Base-by-base conservation (phyloP, 37 sponge, comb jelly and placozoan genomes). In the Cladorhizidae sp. region DNA sequence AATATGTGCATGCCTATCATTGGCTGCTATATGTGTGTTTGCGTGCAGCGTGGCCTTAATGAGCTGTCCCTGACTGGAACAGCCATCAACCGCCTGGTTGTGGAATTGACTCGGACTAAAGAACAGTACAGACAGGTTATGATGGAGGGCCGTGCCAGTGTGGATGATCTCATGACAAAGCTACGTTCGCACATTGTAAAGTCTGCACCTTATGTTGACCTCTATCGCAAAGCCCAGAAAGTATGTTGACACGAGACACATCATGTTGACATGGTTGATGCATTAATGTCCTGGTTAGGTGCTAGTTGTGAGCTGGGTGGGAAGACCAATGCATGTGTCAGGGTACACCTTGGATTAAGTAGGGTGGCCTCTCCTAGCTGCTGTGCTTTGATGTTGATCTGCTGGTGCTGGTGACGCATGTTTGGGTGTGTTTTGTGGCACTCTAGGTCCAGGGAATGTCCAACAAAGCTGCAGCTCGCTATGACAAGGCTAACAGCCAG, bases 401-500 rank as follows among this genome's bases (percentile, higher is more conserved):
- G n/a, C n/a, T n/a, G n/a, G n/a, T n/a, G n/a, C n/a, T 22, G n/a
- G 20, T 49, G 45, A 52, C 22, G 35, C 38, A 22, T 79, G 80
- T 65, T 59, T 56, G 26, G 14, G 14, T 28, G 32, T 61, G 25
- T 29, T 29, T 61, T n/a, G n/a, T n/a, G n/a, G 29, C 12, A 17
- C 37, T 37, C 2, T 35, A 83, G 84, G 49, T 83, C 50, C 80
- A 83, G 59, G 73, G 73, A 25, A 26, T 39, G 21, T 77, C 80
- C 1, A 82, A 89, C 59, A 78, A 32, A 35, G 84, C 84, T 23
- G 85, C 80, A 22, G 73, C 55, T 0, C 36, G 57, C 56, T 83
- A 58, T 63, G 84, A 83, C 57, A 79, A 78, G 64, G 84, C 84
- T 28, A 55, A 78, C 58, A 83, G 89, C 37, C 74, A 83, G 62